phyloP scores from a whole-genome alignment of 2,888 invertebrate species.

The Elegia similella region DNA sequence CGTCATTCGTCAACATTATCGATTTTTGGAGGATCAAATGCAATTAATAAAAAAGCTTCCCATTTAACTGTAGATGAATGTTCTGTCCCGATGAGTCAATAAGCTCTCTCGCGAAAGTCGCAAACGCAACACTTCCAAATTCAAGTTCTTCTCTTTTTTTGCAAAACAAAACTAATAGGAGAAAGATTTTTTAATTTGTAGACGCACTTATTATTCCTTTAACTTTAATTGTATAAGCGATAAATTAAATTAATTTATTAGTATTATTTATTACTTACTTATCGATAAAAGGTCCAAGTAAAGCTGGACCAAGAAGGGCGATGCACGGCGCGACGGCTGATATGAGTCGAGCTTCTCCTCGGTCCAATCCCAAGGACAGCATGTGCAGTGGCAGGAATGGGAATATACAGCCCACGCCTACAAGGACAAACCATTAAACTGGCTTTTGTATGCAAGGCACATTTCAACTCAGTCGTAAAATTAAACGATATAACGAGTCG shows the following conservation, averaged over 20 bases:
- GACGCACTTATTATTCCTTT: too few relatives aligned
- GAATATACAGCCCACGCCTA: slow-evolving; percentile 91
- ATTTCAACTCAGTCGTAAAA: background rate
- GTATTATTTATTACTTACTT: slow-evolving; percentile 69
- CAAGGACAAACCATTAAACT: slow-evolving; percentile 24
- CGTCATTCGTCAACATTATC: too few relatives aligned
- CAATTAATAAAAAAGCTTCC: background rate
- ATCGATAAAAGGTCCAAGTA: slow-evolving; percentile 91
- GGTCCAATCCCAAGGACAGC: slow-evolving; percentile 86
- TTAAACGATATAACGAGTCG: slow-evolving; percentile 6
- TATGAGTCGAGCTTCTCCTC: slow-evolving; percentile 88
- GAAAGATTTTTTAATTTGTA: too few relatives aligned
- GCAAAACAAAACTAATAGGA: too few relatives aligned
- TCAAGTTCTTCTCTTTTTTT: background rate
- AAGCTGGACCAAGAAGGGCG: slow-evolving; percentile 88
- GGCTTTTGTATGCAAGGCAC: background rate
- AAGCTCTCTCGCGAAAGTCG: background rate
- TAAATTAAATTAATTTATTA: too few relatives aligned
- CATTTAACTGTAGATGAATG: background rate
- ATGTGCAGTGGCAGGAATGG: slow-evolving; percentile 92
- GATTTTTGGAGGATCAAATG: too few relatives aligned
- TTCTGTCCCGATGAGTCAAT: background rate
- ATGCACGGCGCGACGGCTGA: slow-evolving; percentile 90
- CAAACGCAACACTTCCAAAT: background rate
- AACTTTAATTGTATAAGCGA: too few relatives aligned